Conservation (phyloP, 2,797 vertebrate species). For the Helarctos malayanus region DNA sequence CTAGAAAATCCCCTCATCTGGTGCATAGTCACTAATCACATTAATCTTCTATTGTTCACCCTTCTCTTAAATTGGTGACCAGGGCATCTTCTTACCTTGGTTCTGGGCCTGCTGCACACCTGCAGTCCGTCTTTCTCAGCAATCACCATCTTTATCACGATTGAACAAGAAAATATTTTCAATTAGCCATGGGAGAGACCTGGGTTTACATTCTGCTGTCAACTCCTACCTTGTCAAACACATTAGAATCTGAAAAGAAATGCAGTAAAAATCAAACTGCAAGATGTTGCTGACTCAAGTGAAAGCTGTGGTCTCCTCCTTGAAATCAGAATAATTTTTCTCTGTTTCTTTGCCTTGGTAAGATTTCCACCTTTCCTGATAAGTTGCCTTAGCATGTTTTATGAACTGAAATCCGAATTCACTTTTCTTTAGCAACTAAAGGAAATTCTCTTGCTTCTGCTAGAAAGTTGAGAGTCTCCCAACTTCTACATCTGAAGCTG, state of each 20-base stretch:
- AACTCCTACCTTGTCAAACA: background rate
- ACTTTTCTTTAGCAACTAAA: conserved; percentile 57
- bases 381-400: conserved; percentile 45
- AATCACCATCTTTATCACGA: background rate
- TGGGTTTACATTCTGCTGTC: background rate
- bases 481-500: conserved; percentile 62
- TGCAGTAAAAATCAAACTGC: conserved; percentile 53
- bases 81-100: background rate
- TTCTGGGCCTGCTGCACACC: background rate
- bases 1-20: background rate
- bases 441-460: conserved; percentile 54
- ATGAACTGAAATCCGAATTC: conserved; percentile 58
- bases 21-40: background rate
- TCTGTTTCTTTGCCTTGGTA: conserved; percentile 42
- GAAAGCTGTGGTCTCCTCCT: conserved; percentile 5
- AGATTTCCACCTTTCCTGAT: conserved; percentile 32
- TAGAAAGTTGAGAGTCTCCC: background rate
- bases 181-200: background rate
- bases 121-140: background rate
- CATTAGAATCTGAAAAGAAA: conserved; percentile 55
- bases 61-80: background rate
- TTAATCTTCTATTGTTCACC: background rate
- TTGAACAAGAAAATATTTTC: background rate
- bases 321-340: conserved; percentile 51
- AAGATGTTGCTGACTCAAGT: conserved; percentile 41